Conservation (phyloP, 2,888 invertebrate genomes). For the Elaeidobius kamerunicus region DNA sequence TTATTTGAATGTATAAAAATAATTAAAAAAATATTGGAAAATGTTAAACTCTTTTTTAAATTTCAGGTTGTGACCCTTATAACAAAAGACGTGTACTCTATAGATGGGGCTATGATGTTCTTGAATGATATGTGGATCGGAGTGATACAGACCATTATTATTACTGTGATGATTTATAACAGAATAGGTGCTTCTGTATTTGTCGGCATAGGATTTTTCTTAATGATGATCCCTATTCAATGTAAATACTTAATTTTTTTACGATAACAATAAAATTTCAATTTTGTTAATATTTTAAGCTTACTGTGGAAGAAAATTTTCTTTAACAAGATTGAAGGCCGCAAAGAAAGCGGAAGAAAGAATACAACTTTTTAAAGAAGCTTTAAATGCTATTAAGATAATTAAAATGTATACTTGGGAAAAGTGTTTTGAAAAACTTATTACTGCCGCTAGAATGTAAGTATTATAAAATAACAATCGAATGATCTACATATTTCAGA, state of each 20-base stretch:
- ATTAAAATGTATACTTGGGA: constrained; percentile 43
- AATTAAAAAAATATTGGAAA: not conserved
- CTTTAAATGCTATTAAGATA: constrained; percentile 38
- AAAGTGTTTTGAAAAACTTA: constrained; percentile 36
- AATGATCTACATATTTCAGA: too few species aligned
- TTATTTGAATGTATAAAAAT: too few species aligned
- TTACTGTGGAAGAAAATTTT: constrained; percentile 25
- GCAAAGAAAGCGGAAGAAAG: constrained; percentile 41
- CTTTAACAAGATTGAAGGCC: constrained; percentile 29
- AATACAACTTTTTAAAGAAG: constrained; percentile 38
- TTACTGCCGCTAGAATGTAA: constrained; percentile 37
- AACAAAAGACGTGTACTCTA: constrained; percentile 89
- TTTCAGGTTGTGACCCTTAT: constrained; percentile 70
- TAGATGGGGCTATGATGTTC: constrained; percentile 83
- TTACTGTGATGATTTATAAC: constrained; percentile 74
- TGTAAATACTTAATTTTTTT: constrained; percentile 43
- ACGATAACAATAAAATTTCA: too few species aligned
- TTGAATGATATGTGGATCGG: constrained; percentile 91
- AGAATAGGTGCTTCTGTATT: constrained; percentile 54
- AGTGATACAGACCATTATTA: constrained; percentile 75
- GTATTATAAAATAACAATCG: constrained; percentile 20
- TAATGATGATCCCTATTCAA: constrained; percentile 49
- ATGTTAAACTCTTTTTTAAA: not conserved
- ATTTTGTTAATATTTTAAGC: constrained; percentile 12
- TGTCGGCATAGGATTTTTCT: constrained; percentile 55